These are phyloP conservation scores for Monopterus albus DNA, from an alignment of 2,113 vertebrate species.

Conservation along the genomic window DNA sequence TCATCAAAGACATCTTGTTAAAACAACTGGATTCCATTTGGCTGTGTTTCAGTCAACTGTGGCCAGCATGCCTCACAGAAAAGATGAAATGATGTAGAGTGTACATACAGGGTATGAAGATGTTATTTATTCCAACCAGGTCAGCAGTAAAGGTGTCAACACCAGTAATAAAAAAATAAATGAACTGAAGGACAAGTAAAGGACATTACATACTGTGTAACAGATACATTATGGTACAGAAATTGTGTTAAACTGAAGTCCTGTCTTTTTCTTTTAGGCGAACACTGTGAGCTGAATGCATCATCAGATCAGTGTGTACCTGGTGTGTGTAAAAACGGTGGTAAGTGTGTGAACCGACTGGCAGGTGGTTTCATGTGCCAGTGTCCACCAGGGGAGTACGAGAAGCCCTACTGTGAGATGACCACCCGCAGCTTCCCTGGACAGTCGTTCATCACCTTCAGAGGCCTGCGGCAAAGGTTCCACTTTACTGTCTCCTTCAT, in stretches of 20 bases:
- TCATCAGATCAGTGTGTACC: slow-evolving; percentile 87
- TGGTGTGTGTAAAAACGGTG: slow-evolving; percentile 91
- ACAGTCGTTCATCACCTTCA: slow-evolving; percentile 93
- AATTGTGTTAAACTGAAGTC: too few relatives aligned
- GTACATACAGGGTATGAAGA: background rate
- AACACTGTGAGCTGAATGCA: slow-evolving; percentile 89
- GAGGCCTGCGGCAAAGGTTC: slow-evolving; percentile 93
- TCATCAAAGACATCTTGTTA: slow-evolving; percentile 34
- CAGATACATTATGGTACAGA: too few relatives aligned
- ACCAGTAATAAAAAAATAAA: background rate
- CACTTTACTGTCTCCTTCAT: slow-evolving; percentile 93
- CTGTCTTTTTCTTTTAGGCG: slow-evolving; percentile 75
- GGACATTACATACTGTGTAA: too few relatives aligned
- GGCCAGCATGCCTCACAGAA: too few relatives aligned
- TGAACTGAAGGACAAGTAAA: too few relatives aligned
- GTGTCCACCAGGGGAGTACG: slow-evolving; percentile 89
- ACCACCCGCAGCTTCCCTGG: slow-evolving; percentile 93
- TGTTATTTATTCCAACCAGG: background rate
- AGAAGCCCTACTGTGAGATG: slow-evolving; percentile 94
- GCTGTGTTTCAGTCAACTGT: slow-evolving; percentile 31
- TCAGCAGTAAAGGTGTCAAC: background rate
- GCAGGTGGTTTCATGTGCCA: slow-evolving; percentile 93
- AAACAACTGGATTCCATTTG: slow-evolving; percentile 48
- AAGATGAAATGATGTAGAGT: too few relatives aligned
- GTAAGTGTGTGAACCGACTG: slow-evolving; percentile 89